These are phyloP conservation scores for Drosophila murphyi DNA, from an alignment of 1,140 invertebrate species.

Conservation along the genomic window DNA sequence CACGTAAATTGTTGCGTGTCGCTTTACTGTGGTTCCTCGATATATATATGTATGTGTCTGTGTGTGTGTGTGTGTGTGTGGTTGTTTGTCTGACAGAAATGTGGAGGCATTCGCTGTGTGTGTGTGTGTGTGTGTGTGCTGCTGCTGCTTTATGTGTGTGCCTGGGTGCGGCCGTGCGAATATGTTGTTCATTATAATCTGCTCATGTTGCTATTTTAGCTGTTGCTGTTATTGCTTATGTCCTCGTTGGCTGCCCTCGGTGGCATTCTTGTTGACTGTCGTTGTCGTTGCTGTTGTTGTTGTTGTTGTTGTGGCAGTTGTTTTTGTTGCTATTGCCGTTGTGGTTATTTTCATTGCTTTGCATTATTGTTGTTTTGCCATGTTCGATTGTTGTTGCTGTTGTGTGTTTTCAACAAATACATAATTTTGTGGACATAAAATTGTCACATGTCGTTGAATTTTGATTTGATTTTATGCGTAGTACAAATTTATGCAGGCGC, in stretches of 20 bases:
- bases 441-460: constrained; percentile 83
- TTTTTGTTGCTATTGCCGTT: constrained; percentile 58
- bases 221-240: constrained; percentile 80
- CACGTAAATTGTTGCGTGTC: constrained; percentile 80
- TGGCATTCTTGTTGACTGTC: constrained; percentile 26
- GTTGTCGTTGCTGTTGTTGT: constrained; percentile 22
- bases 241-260: constrained; percentile 50
- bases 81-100: constrained; percentile 7
- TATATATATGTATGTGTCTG: constrained; percentile 10
- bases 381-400: constrained; percentile 63
- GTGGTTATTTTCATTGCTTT: constrained; percentile 79
- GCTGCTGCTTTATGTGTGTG: constrained; percentile 10
- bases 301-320: constrained; percentile 17
- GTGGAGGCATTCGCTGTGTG: constrained; percentile 4
- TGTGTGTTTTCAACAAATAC: constrained; percentile 81
- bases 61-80: constrained; percentile 31
- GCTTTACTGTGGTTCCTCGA: constrained; percentile 56
- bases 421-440: constrained; percentile 83
- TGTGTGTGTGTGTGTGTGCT: neutral
- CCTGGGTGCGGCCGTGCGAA: constrained; percentile 78
- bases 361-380: constrained; percentile 74
- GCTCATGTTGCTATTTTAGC: constrained; percentile 82
- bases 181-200: constrained; percentile 82
- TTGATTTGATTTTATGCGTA: constrained; percentile 82
- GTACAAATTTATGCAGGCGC: constrained; percentile 78